Conservation (phyloP, 1,140 invertebrate species). For the Neoseiulus cucumeris region DNA sequence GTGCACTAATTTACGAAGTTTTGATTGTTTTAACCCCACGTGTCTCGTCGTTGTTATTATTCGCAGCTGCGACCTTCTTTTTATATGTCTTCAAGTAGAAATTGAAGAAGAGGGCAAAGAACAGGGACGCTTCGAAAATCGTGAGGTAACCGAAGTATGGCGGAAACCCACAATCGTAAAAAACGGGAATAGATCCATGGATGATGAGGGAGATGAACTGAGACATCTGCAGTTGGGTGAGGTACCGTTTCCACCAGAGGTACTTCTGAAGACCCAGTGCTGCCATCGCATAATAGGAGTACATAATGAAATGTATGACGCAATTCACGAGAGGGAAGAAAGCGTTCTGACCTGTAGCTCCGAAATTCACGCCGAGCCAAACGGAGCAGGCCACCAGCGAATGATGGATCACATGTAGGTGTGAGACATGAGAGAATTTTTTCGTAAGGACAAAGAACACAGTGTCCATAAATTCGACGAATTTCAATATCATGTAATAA, state of each 20-base stretch:
- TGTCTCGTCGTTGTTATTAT: not conserved
- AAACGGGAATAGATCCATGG: conserved; percentile 71
- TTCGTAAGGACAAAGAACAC: conserved; percentile 67
- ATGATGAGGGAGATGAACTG: conserved; percentile 71
- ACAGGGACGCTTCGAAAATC: conserved; percentile 70
- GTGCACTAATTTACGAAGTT: not conserved
- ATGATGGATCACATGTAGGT: conserved; percentile 82
- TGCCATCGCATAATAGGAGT: conserved; percentile 33
- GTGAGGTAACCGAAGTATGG: conserved; percentile 79
- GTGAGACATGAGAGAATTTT: conserved; percentile 76
- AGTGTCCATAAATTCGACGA: conserved; percentile 34
- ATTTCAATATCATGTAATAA: conserved; percentile 62
- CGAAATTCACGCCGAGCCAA: conserved; percentile 90
- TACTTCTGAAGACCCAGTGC: conserved; percentile 42
- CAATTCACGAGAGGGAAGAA: conserved; percentile 58
- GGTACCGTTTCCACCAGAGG: too few species aligned
- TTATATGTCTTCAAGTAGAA: conserved; percentile 68
- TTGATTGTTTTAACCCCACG: not conserved
- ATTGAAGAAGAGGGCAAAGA: conserved; percentile 71
- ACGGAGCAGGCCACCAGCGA: conserved; percentile 84
- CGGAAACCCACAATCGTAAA: conserved; percentile 78
- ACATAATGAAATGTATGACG: conserved; percentile 50
- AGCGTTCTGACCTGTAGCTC: conserved; percentile 66
- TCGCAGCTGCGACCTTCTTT: conserved; percentile 33
- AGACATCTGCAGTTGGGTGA: too few species aligned